Base-by-base conservation (phyloP, 2,888 invertebrate genomes). In the Disparrhopalites patrizii region DNA sequence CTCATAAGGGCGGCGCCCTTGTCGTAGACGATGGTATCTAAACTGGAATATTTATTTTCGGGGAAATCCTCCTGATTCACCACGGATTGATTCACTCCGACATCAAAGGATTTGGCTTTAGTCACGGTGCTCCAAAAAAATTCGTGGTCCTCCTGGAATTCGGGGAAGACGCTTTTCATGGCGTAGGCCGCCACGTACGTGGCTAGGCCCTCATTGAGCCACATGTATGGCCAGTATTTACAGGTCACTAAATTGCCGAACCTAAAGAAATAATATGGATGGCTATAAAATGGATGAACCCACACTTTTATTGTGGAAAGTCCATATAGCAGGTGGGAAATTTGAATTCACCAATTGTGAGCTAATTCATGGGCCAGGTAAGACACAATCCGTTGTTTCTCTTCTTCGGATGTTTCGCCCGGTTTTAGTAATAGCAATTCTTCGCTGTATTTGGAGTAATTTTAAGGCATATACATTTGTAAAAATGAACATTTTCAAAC, bases 1-100 rank as follows among this genome's bases (percentile, higher is more conserved):
- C 64, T 28, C 1, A 69, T 52, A 1, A 70, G 1, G 3, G 70
- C 54, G 1, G 65, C 70, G 7, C 70, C 69, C 58, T 70, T 70
- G 63, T 69, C 64, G 36, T 69, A 70, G 20, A 54, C 62, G 25
- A 70, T 67, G 0, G 66, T 40, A 15, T 43, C 43, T 1, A 18
- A 23, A 13, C 4, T n/a, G 1, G 23, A 43, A 25, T 58, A n/a
- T 25, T 36, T 28, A 13, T 47, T 23, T 4, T 23, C 10, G n/a
- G n/a, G n/a, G 3, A 3, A 3, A 20, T 47, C 57, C 8, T 65
- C n/a, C 4, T 25, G 8, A 8, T 43, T 25, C 15, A 65, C 10
- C 2, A 56, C 27, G 3, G 40, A 33, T 5, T 33, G 13, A 1
- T 27, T 33, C 1, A 31, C 4, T 1, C 31, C 47, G 23, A 33